A percentile compares a stretch with the other conserved stretches of the same genome.
Evolutionary conservation across 2,888 invertebrate genomes (phyloP).

Genomic region (Nephrotoma guestfalica): DNA sequence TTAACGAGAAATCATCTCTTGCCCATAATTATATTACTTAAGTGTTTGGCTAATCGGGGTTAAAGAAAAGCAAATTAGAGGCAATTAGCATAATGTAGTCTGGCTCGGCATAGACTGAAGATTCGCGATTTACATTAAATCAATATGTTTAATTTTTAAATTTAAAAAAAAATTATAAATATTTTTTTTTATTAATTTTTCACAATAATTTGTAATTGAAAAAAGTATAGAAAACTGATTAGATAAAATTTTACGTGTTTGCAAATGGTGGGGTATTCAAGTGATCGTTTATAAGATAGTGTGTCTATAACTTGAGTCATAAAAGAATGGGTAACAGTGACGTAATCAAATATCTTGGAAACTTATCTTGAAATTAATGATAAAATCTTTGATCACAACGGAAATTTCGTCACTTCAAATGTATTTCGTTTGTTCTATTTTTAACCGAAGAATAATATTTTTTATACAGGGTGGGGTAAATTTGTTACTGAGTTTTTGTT

Average conservation of each 20-base stretch:
- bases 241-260: background rate
- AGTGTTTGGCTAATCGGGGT: too few relatives aligned
- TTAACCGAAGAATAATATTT: background rate
- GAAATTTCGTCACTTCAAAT: background rate
- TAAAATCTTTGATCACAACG: background rate
- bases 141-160: too few relatives aligned
- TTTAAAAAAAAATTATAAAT: background rate
- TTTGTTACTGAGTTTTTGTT: background rate
- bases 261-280: background rate
- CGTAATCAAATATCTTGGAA: background rate
- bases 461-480: background rate
- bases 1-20: background rate
- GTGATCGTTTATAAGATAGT: background rate
- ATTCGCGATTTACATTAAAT: too few relatives aligned
- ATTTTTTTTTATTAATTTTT: background rate
- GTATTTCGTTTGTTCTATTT: background rate
- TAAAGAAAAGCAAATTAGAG: background rate
- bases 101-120: too few relatives aligned
- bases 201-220: background rate
- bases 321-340: background rate
- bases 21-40: background rate
- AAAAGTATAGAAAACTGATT: background rate
- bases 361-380: background rate
- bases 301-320: background rate
- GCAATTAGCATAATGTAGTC: too few relatives aligned